Base-by-base conservation (phyloP, 2,797 vertebrate genomes). In the Calcarius lapponicus region DNA sequence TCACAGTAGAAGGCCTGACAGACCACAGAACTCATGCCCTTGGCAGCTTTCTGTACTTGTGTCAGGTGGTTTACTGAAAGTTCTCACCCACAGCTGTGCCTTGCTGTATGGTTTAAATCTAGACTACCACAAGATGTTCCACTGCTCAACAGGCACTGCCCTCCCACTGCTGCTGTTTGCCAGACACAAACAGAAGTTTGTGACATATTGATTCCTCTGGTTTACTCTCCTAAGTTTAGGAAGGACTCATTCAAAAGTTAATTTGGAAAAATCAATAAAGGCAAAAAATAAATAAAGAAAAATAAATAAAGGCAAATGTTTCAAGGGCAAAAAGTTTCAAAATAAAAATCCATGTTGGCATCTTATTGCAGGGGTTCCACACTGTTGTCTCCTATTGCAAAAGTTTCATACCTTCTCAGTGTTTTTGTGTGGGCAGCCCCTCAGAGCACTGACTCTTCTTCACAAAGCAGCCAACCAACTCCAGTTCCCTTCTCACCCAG, bases 211-310 rank as follows among this genome's bases (percentile, higher is more conserved):
- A 93, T 97, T 94, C 34, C 26, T 57, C 61, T 58, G 32, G 72
- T 96, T 97, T 93, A 57, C 75, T 54, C 62, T 74, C 48, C 31
- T 50, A 72, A 71, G 53, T 83, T 93, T 87, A 83, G 70, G 88
- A 72, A 62, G 38, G n/a, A 32, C 69, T 70, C 28, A 45, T 64
- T 71, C 36, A 87, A 75, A 75, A 60, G 65, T 18, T 94, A 86
- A 86, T 67, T 89, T 71, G 84, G 94, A 95, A 95, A 90, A 80
- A 86, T 76, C 92, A 96, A 94, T 60, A 94, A 67, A 88, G 72
- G 57, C 48, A 78, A 48, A 62, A 62, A 42, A 62, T 16, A 90
- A 80, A 86, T 76, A 94, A 95, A 93, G 94, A 95, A 95, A 90
- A 80, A 84, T 76, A 94, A 96, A 94, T 78, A 96, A 78, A 90